These are phyloP conservation scores for Baronia brevicornis DNA, from an alignment of 2,888 invertebrate genomes.

Conservation along the genomic window DNA sequence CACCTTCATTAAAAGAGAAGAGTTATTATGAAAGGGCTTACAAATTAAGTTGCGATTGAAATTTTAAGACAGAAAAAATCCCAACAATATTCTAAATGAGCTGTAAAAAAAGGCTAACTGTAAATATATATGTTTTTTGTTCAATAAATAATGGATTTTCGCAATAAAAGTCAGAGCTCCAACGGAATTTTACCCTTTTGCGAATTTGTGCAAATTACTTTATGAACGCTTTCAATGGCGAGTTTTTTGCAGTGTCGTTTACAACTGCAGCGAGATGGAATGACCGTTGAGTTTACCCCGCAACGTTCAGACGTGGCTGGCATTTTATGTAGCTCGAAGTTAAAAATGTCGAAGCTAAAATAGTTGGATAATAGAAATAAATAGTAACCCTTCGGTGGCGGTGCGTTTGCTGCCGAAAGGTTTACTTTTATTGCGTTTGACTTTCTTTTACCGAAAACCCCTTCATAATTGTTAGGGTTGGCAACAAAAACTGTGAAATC, in stretches of 20 bases:
- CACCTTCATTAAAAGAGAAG: slow-evolving; percentile 38
- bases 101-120: slow-evolving; percentile 43
- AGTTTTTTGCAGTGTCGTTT: slow-evolving; percentile 49
- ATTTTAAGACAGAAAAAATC: too few relatives aligned
- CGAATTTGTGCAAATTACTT: slow-evolving; percentile 73
- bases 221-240: slow-evolving; percentile 55
- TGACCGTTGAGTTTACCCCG: slow-evolving; percentile 32
- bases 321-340: slow-evolving; percentile 41
- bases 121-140: slow-evolving; percentile 36
- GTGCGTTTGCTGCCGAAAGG: slow-evolving; percentile 63
- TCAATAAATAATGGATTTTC: slow-evolving; percentile 53
- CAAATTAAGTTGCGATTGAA: slow-evolving; percentile 8
- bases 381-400: slow-evolving; percentile 68
- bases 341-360: slow-evolving; percentile 45
- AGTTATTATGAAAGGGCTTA: slow-evolving; percentile 17
- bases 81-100: slow-evolving; percentile 23
- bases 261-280: slow-evolving; percentile 46
- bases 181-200: slow-evolving; percentile 64
- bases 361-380: slow-evolving; percentile 61
- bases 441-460: slow-evolving; percentile 66
- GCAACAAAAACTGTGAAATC: slow-evolving; percentile 44
- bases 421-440: slow-evolving; percentile 66
- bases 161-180: slow-evolving; percentile 47
- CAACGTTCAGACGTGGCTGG: slow-evolving; percentile 34
- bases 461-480: slow-evolving; percentile 64